phyloP scores from a whole-genome alignment of 1,140 invertebrate genomes.

The Heliconius hermathena region DNA sequence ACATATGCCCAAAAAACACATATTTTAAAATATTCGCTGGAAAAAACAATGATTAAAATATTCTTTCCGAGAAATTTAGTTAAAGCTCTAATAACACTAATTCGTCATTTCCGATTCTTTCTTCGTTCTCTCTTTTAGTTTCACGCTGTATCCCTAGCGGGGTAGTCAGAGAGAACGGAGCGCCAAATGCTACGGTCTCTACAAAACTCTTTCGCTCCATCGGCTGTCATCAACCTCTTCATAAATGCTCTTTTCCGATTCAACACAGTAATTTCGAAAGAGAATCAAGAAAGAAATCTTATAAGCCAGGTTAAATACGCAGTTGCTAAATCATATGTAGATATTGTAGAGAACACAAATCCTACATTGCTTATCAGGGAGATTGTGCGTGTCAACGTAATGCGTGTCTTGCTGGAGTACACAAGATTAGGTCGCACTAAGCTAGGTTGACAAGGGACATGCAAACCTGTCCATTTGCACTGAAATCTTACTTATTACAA shows the following conservation, averaged over 20 bases:
- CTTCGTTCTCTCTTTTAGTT: no score
- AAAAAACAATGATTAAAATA: no score
- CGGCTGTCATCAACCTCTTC: no score
- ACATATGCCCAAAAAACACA: no score
- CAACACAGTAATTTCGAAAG: background rate
- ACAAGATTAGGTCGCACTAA: conserved; percentile 37
- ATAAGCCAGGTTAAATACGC: background rate
- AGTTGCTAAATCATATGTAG: conserved; percentile 9
- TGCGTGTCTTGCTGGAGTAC: conserved; percentile 34
- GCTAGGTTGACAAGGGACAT: conserved; percentile 31
- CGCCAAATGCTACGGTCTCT: no score
- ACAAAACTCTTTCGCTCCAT: no score
- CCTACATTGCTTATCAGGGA: conserved; percentile 33
- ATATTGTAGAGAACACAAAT: conserved; percentile 28
- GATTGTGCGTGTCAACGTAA: conserved; percentile 34
- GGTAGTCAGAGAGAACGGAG: no score
- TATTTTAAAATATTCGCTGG: no score
- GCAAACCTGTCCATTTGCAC: conserved; percentile 18
- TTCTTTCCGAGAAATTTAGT: no score
- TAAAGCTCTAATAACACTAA: no score
- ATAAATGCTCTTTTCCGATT: background rate
- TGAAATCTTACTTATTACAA: conserved; percentile 31
- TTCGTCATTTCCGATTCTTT: no score
- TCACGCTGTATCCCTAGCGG: no score
- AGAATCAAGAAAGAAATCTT: background rate